Base-by-base conservation (phyloP, 1,140 invertebrate species). In the Heliconius eleuchia region DNA sequence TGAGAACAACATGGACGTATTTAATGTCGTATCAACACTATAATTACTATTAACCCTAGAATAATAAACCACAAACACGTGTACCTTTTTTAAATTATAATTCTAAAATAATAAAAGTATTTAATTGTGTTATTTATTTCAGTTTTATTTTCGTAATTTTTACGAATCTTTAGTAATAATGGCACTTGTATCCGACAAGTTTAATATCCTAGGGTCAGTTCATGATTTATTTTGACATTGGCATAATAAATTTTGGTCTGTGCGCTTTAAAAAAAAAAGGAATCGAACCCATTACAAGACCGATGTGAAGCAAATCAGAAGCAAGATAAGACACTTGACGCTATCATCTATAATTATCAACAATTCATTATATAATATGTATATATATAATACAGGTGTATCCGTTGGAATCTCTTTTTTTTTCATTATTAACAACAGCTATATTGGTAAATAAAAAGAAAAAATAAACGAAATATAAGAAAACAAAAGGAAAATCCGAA, bases 281-380 rank as follows among this genome's bases (percentile, higher is more conserved):
- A 23, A 57, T n/a, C 19, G n/a, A 57, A 57, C n/a, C 55, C 55
- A 57, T 19, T 57, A 57, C 55, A 57, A 60, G 55, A 66, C 71
- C 8, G 39, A 75, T 52, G 50, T 52, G 50, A 52, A 80, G 78
- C 73, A 79, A 72, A 79, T 27, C 73, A 60, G 39, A 75, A 82
- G 77, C 79, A 57, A 76, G 55, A 78, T 82, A 79, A 82, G 81
- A 82, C 81, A 82, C 81, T 82, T 82, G 50, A 79, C 74, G 74
- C 79, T 82, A 78, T 76, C 76, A 76, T 70, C 78, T 76, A 74
- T 52, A 80, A 34, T 66, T 78, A 80, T 78, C 71, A 78, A 80
- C 77, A 79, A 74, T 74, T 60, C n/a, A 60, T 60, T 60, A 60
- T 60, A 60, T 60, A 23, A 60, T 60, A 60, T 60, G n/a, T 52